phyloP scores from a whole-genome alignment of 2,113 vertebrate species.

The Crotalus helleri region DNA sequence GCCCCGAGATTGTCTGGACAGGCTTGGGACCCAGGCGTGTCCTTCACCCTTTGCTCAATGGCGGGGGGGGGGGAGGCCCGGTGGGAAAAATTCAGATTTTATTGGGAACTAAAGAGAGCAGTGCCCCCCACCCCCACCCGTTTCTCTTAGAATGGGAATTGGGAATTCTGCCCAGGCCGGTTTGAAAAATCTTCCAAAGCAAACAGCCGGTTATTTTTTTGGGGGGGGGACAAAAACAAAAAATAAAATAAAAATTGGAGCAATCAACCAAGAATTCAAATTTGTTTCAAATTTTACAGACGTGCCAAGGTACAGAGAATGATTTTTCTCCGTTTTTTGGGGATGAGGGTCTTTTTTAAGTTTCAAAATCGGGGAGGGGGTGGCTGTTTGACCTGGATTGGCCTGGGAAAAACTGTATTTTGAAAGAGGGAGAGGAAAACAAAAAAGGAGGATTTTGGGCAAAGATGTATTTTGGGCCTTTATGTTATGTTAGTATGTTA shows the following conservation, averaged over 20 bases:
- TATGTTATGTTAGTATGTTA: no score
- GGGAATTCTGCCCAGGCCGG: no score
- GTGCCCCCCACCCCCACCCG: no score
- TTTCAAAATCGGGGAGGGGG: not conserved
- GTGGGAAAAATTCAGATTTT: not conserved
- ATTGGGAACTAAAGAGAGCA: not conserved
- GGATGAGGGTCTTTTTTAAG: not conserved
- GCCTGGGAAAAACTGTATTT: not conserved
- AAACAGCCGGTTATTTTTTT: not conserved
- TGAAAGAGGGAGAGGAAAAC: not conserved
- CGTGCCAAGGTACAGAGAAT: not conserved
- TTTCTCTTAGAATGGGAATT: not conserved
- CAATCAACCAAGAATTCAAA: not conserved
- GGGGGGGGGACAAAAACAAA: no score
- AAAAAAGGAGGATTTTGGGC: no score
- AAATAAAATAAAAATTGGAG: not conserved
- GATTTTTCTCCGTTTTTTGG: not conserved
- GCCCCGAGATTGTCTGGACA: not conserved
- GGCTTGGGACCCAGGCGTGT: not conserved
- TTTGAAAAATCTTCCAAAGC: not conserved
- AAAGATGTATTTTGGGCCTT: not conserved
- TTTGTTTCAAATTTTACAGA: not conserved
- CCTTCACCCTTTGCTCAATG: not conserved
- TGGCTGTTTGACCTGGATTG: not conserved
- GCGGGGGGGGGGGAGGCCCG: rapidly evolving